Evolutionary conservation across 2,888 invertebrate genomes (phyloP).

Genomic region (Nomada fabriciana): DNA sequence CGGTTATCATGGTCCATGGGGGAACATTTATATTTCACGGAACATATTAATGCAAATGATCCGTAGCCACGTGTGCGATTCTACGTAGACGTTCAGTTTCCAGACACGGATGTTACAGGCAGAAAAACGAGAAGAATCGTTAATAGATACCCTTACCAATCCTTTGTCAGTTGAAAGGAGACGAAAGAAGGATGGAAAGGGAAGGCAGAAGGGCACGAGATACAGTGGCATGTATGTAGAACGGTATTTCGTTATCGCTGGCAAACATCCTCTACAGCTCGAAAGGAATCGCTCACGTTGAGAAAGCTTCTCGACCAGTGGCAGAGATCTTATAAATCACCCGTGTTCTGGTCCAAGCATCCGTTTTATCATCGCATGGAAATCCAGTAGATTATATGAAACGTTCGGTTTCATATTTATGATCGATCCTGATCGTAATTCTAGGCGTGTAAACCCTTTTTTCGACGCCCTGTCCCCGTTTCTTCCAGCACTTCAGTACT

Average conservation of each 20-base stretch:
- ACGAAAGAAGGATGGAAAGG: constrained; percentile 1
- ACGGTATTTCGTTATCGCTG: constrained; percentile 60
- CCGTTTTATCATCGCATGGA: constrained; percentile 83
- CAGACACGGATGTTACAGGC: neutral
- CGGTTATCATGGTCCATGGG: constrained; percentile 67
- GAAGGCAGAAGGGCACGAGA: constrained; percentile 9
- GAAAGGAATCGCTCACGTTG: constrained; percentile 34
- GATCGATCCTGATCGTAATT: constrained; percentile 68
- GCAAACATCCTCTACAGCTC: constrained; percentile 50
- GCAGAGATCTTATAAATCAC: constrained; percentile 46
- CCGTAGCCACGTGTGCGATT: constrained; percentile 6
- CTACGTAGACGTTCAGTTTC: neutral
- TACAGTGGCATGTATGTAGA: constrained; percentile 5
- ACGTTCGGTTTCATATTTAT: constrained; percentile 80
- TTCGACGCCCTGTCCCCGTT: neutral
- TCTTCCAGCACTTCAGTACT: too few species aligned
- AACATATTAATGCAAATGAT: constrained; percentile 72
- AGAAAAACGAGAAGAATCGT: constrained; percentile 44
- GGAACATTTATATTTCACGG: constrained; percentile 79
- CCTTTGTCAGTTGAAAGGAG: constrained; percentile 28
- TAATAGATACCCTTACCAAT: constrained; percentile 65
- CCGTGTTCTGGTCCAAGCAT: constrained; percentile 54
- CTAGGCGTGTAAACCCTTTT: constrained; percentile 39
- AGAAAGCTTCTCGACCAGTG: constrained; percentile 10
- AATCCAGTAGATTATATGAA: constrained; percentile 82